Conservation (phyloP, 1,140 invertebrate genomes). For the Procambarus clarkii region DNA sequence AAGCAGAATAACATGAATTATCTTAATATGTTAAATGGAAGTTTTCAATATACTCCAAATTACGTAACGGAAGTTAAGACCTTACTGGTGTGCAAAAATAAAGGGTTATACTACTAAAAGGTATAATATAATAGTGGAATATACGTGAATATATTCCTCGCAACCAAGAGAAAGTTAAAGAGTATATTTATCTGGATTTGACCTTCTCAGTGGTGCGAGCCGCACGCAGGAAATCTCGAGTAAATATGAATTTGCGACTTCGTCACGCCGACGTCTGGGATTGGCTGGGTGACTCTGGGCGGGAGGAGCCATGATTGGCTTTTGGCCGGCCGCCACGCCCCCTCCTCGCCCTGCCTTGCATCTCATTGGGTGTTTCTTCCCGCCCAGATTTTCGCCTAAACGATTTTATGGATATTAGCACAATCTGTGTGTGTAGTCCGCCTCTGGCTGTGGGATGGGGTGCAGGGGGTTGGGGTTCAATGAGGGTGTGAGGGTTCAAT, state of each 20-base stretch:
- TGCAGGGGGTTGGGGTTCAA: background rate
- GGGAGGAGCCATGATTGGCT: slow-evolving; percentile 63
- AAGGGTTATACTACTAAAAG: too few species aligned
- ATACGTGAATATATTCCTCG: background rate
- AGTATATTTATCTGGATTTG: background rate
- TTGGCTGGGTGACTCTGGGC: slow-evolving; percentile 19
- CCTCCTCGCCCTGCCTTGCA: slow-evolving; percentile 14
- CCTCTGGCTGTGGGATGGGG: background rate
- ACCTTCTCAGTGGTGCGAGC: slow-evolving; percentile 9
- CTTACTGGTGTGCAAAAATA: too few species aligned
- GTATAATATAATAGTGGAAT: background rate
- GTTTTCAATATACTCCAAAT: too few species aligned
- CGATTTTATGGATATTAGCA: slow-evolving; percentile 65
- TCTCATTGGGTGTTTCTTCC: slow-evolving; percentile 27
- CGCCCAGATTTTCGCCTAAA: slow-evolving; percentile 60
- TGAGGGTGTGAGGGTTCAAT: too few species aligned
- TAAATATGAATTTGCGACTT: slow-evolving; percentile 52
- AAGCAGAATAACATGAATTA: too few species aligned
- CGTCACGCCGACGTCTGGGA: background rate
- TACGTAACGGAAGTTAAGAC: too few species aligned
- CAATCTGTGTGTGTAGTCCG: slow-evolving; percentile 5
- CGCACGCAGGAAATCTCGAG: slow-evolving; percentile 4
- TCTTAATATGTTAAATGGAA: too few species aligned
- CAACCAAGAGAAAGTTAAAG: background rate
- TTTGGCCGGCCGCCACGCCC: slow-evolving; percentile 31